Base-by-base conservation (phyloP, 53 echinoderm and acorn worm species). In the Patiria pectinifera region DNA sequence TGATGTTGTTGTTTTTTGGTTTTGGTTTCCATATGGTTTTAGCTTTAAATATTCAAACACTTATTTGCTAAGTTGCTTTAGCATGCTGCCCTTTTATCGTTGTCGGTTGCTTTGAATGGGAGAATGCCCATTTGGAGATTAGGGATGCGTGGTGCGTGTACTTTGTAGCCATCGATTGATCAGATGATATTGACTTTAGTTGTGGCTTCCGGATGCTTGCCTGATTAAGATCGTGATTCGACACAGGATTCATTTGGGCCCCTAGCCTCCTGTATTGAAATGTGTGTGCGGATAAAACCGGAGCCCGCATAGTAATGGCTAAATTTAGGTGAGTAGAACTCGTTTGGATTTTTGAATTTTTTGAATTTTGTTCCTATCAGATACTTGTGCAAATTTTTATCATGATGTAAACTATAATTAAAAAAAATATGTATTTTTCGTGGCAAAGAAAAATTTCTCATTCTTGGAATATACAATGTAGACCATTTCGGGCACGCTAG, bases 111-210 rank as follows among this genome's bases (percentile, higher is more conserved):
- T 13, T 84, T 66, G 62, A 84, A 62, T 14, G 22, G 59, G 84
- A 60, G 84, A 63, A 63, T 84, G 84, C 62, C 24, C 14, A 21
- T 19, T 53, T 45, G 24, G 66, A 85, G 85, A 85, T 69, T 85
- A 85, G 69, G 69, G 70, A 35, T 85, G 44, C 45, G 45, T 69
- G 85, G 69, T 66, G 16, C 63, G 69, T 45, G 85, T 69, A 69
- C 85, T 85, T 85, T 85, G 85, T 70, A 45, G 69, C 70, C 85
- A 69, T 86, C 72, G 72, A 86, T 86, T 86, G 71, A 86, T 86
- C 47, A 49, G 86, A 86, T 72, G 49, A 86, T 86, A 49, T 86
- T 86, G 74, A 86, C 86, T 74, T 48, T 66, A 45, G 71, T 86
- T 71, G 71, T 48, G 49, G 48, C 86, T 71, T 86, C 86, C 74